A percentile compares a stretch with the other conserved stretches of the same genome.
phyloP scores from a whole-genome alignment of 1,140 invertebrate genomes.

The Drosophila elegans region DNA sequence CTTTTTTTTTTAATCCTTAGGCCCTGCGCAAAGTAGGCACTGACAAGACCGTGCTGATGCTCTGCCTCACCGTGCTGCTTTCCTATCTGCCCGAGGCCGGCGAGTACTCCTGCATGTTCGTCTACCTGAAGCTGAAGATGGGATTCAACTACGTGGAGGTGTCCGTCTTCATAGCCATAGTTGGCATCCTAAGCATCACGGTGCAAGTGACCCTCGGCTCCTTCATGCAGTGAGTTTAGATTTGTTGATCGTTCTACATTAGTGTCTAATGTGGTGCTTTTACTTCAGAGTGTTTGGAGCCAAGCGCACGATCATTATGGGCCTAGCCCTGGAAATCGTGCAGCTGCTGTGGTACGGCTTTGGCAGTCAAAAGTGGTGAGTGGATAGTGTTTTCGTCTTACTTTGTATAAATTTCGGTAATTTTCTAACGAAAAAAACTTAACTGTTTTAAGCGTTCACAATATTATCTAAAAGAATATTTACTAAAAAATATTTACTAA shows the following conservation, averaged over 20 bases:
- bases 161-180: slow-evolving; percentile 98
- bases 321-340: slow-evolving; percentile 97
- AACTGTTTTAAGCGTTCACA: no score
- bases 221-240: slow-evolving; percentile 88
- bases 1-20: slow-evolving; percentile 73
- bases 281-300: slow-evolving; percentile 89
- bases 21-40: slow-evolving; percentile 97
- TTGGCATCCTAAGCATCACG: slow-evolving; percentile 97
- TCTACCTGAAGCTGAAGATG: slow-evolving; percentile 99
- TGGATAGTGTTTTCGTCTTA: neutral
- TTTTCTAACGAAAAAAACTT: no score
- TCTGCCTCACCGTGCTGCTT: slow-evolving; percentile 98
- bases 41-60: slow-evolving; percentile 97
- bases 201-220: slow-evolving; percentile 96
- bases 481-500: no score
- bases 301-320: slow-evolving; percentile 99
- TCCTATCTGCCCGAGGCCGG: slow-evolving; percentile 99
- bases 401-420: no score
- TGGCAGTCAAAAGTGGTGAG: slow-evolving; percentile 86
- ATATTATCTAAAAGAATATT: no score
- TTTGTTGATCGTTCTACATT: neutral
- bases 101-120: slow-evolving; percentile 99
- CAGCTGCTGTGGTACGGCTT: slow-evolving; percentile 99
- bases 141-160: slow-evolving; percentile 97
- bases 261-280: neutral